Evolutionary conservation across 1,140 invertebrate genomes (phyloP).

Genomic region (Ceratosolen fusciceps): DNA sequence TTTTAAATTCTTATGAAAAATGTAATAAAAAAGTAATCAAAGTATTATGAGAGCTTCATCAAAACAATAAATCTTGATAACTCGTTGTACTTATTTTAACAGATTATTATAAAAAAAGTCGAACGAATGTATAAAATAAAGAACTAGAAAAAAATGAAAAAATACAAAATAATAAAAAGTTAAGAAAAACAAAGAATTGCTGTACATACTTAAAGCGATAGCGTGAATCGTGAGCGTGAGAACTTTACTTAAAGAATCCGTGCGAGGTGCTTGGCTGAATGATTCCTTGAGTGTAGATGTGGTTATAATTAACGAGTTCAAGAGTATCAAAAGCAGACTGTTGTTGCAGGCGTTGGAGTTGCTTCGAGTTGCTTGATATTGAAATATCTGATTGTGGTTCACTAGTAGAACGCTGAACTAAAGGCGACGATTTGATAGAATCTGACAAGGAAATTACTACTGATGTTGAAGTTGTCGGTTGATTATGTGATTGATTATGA

Average conservation of each 20-base stretch:
- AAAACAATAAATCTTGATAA: background rate
- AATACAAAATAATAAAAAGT: background rate
- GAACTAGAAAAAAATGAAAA: background rate
- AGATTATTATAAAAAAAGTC: background rate
- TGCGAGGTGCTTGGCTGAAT: constrained; percentile 61
- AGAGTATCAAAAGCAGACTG: background rate
- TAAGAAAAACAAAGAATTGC: background rate
- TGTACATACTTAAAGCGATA: background rate
- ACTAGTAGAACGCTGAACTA: constrained; percentile 76
- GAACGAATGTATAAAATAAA: background rate
- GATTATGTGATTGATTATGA: too few species aligned
- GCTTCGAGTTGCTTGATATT: constrained; percentile 64
- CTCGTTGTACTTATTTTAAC: background rate
- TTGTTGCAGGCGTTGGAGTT: constrained; percentile 49
- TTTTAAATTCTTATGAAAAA: too few species aligned
- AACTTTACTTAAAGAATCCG: constrained; percentile 65
- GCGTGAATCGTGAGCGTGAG: background rate
- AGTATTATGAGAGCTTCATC: background rate
- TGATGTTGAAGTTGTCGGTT: constrained; percentile 62
- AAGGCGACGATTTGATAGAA: constrained; percentile 60
- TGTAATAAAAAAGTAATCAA: background rate
- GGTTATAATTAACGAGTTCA: background rate
- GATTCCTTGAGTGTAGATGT: background rate
- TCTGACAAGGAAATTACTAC: background rate
- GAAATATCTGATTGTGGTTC: constrained; percentile 71